Base-by-base conservation (phyloP, 2,113 vertebrate genomes). In the Tragelaphus buxtoni region DNA sequence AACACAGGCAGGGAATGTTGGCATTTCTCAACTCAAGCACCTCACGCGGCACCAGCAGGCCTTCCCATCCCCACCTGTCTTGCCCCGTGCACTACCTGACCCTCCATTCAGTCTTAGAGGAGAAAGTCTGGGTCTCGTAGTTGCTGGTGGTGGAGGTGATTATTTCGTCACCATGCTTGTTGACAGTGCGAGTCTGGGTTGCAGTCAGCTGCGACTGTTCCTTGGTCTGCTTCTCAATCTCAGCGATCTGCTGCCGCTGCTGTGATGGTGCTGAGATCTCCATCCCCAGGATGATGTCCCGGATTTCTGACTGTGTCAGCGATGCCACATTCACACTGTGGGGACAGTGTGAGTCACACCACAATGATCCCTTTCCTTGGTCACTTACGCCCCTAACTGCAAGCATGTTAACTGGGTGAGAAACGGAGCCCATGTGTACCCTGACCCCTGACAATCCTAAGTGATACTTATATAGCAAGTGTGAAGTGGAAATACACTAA, bases 101-200 rank as follows among this genome's bases (percentile, higher is more conserved):
- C 96, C 99, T 99, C 99, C 99, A 99, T 86, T 99, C 99, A 0
- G 99, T 99, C 98, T 99, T 99, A 8, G 99, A 99, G 55, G 99
- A 99, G 99, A 99, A 99, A 28, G 99, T 99, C 98, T 99, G 99
- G 0, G 99, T 99, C 98, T 99, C 99, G 0, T 99, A 99, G 98
- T 99, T 99, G 98, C 99, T 99, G 95, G 99, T 99, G 92, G 99
- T 99, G 26, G 99, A 99, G 84, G 99, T 99, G 99, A 99, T 99
- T 97, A 99, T 99, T 98, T 99, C 99, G 5, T 99, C 99, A 0
- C 99, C 99, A 1, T 99, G 99, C 92, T 99, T 99, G 99, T 99
- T 99, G 87, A 99, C 99, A 0, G 99, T 99, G 74, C 99, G 99
- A 2, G 99, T 99, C 98, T 99, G 99, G 0, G 99, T 99, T 81